Evolutionary conservation across 2,113 vertebrate genomes (phyloP).

Genomic region (Albula goreensis): DNA sequence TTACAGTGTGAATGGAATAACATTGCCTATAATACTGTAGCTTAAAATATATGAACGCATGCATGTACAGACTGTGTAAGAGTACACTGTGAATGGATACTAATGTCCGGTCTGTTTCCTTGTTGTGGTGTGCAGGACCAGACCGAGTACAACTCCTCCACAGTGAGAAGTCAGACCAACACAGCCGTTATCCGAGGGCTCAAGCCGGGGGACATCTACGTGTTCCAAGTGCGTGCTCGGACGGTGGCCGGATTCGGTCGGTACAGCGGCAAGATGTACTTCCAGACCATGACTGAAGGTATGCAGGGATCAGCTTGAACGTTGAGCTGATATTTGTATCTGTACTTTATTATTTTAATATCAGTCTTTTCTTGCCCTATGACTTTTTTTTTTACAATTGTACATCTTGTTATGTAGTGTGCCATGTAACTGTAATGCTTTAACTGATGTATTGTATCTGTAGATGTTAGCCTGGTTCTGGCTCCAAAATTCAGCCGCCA

Average conservation of each 20-base stretch:
- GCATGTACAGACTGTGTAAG: no score
- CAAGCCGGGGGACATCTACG: constrained; percentile 89
- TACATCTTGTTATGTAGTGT: neutral
- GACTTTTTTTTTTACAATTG: neutral
- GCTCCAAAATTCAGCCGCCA: neutral
- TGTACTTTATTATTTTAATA: no score
- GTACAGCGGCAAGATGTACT: constrained; percentile 96
- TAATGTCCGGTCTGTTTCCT: neutral
- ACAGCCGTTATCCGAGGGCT: constrained; percentile 83
- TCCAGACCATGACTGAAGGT: constrained; percentile 98
- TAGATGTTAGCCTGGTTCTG: neutral
- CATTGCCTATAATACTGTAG: neutral
- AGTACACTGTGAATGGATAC: neutral
- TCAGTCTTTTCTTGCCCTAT: neutral
- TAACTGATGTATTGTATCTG: neutral
- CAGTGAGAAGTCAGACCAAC: constrained; percentile 90
- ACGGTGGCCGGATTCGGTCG: constrained; percentile 94
- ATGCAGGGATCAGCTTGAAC: constrained; percentile 20
- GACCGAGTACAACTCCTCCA: constrained; percentile 85
- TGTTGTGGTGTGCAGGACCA: constrained; percentile 70
- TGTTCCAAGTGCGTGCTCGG: constrained; percentile 93
- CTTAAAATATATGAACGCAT: no score
- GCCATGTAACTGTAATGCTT: neutral
- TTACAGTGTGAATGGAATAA: neutral
- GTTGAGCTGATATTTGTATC: neutral